These are phyloP conservation scores for Apostichopus leukothele DNA, from an alignment of 53 echinoderm and acorn worm genomes.

Conservation along the genomic window DNA sequence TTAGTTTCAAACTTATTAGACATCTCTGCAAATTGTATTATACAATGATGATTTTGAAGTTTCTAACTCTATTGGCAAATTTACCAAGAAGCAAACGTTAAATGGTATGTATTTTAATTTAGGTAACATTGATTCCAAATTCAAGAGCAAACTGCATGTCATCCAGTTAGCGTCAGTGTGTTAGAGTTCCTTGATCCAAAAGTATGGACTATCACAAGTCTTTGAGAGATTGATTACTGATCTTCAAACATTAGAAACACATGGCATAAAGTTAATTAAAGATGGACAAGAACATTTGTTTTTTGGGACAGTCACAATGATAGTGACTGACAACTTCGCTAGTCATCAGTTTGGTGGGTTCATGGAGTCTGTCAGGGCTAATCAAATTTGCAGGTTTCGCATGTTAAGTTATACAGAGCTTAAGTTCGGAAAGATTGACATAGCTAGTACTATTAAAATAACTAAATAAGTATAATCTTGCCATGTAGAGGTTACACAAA, in stretches of 20 bases:
- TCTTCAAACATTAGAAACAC: neutral
- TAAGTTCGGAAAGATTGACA: neutral
- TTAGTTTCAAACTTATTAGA: neutral
- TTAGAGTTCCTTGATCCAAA: neutral
- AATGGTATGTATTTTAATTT: constrained; percentile 54
- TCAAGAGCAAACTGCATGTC: constrained; percentile 38
- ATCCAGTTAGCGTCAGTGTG: constrained; percentile 1
- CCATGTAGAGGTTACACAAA: constrained; percentile 33
- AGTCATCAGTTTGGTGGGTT: constrained; percentile 17
- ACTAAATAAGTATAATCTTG: constrained; percentile 30
- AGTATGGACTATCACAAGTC: neutral
- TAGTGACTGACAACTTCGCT: neutral
- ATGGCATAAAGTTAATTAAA: constrained; percentile 10
- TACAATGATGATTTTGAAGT: constrained; percentile 25
- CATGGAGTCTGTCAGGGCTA: constrained; percentile 47
- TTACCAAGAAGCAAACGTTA: constrained; percentile 49
- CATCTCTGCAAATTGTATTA: constrained; percentile 7
- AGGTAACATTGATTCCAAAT: constrained; percentile 52
- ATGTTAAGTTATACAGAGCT: neutral
- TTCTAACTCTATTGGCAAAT: constrained; percentile 35
- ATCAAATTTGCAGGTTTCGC: neutral
- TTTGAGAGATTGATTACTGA: no score
- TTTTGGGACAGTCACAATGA: constrained; percentile 13
- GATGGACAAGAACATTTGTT: neutral
- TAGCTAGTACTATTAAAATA: constrained; percentile 30